Base-by-base conservation (phyloP, 2,113 vertebrate species). In the Rhabdomys dilectus region DNA sequence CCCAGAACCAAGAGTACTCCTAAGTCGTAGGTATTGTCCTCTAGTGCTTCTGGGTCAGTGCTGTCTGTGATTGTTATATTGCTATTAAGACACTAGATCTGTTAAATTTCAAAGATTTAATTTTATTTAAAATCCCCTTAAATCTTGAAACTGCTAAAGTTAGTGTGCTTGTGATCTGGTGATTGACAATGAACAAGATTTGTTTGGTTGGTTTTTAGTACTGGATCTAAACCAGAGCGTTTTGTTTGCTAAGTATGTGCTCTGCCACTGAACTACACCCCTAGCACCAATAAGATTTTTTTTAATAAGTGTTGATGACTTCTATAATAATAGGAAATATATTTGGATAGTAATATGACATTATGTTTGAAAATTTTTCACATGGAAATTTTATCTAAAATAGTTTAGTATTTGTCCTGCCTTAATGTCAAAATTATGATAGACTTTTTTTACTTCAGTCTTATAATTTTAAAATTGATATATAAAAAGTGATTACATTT, bases 401-500 rank as follows among this genome's bases (percentile, higher is more conserved):
- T 77, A 19, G 34, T 91, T 96, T 90, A 72, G 45, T 88, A 86
- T n/a, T 94, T 62, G 70, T 31, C 58, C 77, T 82, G 39, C 94
- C 53, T 92, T 82, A 77, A 22, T 89, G 78, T 94, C 73, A 89
- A 56, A 80, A 88, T 93, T 97, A 62, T 94, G 26, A 78, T 93
- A 73, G 48, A 93, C 53, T 82, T 91, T 91, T 73, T 58, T 96
- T 92, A 95, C n/a, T 95, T 91, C 29, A 95, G 0, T 91, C 34
- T 96, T 87, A 78, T 1, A 21, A 68, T 96, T 31, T 96, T 95
- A 94, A 96, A 64, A 72, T 95, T 97, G 87, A 29, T 31, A 45
- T 96, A 42, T 92, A 89, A 97, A 95, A 91, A 34, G 56, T 88
- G 96, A 95, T 92, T 95, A 53, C 36, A 75, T 77, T 96, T 97